Evolutionary conservation across 1,140 invertebrate genomes (phyloP), one percentile per base, ranked within the genome.

Genomic region (Drosophila pruinosa): DNA sequence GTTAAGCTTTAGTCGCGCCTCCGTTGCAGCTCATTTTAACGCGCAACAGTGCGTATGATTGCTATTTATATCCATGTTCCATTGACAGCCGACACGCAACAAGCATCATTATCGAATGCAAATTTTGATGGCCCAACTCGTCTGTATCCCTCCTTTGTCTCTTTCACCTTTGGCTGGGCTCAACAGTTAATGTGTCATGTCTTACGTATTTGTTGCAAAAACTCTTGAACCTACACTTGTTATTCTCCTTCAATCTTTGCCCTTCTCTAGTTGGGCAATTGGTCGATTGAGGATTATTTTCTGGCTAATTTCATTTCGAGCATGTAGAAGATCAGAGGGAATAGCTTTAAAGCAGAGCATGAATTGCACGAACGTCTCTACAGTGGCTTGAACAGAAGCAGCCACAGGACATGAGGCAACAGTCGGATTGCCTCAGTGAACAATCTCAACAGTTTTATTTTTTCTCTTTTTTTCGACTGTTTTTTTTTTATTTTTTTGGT

Each of bases 41-140:
- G 71, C 26, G 61, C 82, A 88, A 64, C 78, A 58, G 79, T 82
- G 82, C 82, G 78, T 70, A 86, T 86, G 82, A 86, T 86, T 88
- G 82, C 75, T 88, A 82, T 86, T 88, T 79, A 88, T 81, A 74
- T 77, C 34, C 62, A 53, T 76, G 28, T 57, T 24, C 39, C 63
- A 76, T 72, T 75, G 67, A 81, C 78, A 80, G 62, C 48, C 77
- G 71, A 75, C 78, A 69, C 58, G 73, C 69, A 69, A 52, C 69
- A 58, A 67, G 63, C 82, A 81, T 86, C 78, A 86, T 86, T 86
- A 86, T 82, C 75, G 78, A 72, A 86, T 86, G 82, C 82, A 86
- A 86, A 86, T 86, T 86, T 81, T n/a, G n/a, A n/a, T n/a, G n/a
- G n/a, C n/a, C n/a, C n/a, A n/a, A n/a, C n/a, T n/a, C n/a, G n/a